phyloP scores from a whole-genome alignment of 1,140 invertebrate genomes.

The Tetramorium simillimum region DNA sequence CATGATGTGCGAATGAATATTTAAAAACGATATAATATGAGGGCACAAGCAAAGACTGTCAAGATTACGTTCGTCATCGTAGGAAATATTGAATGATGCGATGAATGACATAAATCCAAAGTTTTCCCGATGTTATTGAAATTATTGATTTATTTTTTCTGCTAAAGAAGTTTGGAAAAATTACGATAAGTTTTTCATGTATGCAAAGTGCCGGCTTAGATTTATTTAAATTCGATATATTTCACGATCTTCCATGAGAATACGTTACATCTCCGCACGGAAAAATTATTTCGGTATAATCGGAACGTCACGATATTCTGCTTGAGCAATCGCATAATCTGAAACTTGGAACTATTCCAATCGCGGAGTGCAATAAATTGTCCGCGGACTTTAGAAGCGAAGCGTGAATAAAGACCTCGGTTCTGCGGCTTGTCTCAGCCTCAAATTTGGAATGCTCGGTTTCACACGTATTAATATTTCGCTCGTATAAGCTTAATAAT shows the following conservation, averaged over 20 bases:
- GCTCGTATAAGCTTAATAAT: slow-evolving; percentile 27
- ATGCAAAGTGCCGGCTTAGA: not conserved
- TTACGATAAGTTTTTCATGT: not conserved
- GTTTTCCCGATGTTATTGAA: not conserved
- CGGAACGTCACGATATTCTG: slow-evolving; percentile 64
- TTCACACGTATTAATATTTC: slow-evolving; percentile 21
- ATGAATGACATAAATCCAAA: slow-evolving; percentile 1
- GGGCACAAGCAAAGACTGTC: not conserved
- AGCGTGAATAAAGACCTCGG: slow-evolving; percentile 60
- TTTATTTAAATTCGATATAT: not conserved
- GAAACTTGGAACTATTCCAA: slow-evolving; percentile 67
- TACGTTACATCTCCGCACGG: slow-evolving; percentile 11
- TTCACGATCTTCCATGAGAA: not conserved
- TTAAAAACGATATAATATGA: slow-evolving; percentile 36
- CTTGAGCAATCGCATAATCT: slow-evolving; percentile 62
- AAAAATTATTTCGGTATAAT: slow-evolving; percentile 68
- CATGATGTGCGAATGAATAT: slow-evolving; percentile 15
- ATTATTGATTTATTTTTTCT: not conserved
- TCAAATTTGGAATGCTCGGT: slow-evolving; percentile 35
- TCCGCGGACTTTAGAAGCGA: slow-evolving; percentile 52
- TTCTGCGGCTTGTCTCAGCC: slow-evolving; percentile 34
- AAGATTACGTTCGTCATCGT: slow-evolving; percentile 29
- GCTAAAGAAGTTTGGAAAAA: not conserved
- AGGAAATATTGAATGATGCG: not conserved
- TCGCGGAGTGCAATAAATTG: slow-evolving; percentile 66